A percentile compares a stretch with the other conserved stretches of the same genome.
Conservation (phyloP, 2,797 vertebrate genomes). For the Phrynocephalus forsythii region DNA sequence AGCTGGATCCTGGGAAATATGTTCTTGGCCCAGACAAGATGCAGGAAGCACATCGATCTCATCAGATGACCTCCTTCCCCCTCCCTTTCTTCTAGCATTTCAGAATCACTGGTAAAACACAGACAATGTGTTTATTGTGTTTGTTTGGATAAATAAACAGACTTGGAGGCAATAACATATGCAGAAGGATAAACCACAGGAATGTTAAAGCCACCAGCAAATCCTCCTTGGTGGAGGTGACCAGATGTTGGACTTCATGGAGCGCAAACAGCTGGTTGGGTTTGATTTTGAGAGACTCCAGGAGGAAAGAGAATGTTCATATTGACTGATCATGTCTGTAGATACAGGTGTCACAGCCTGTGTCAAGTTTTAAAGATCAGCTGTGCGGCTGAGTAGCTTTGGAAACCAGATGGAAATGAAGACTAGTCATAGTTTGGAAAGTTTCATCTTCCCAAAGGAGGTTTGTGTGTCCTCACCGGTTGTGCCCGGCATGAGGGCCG, state of each 20-base stretch:
- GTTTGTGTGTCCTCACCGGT: not conserved
- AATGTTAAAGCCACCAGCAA: not conserved
- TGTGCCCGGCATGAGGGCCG: not conserved
- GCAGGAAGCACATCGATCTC: not conserved
- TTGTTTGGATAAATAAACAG: constrained; percentile 32
- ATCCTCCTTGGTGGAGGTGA: not conserved
- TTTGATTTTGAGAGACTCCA: constrained; percentile 9
- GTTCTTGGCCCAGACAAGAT: not conserved
- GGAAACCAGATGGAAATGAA: constrained; percentile 6
- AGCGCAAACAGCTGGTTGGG: constrained; percentile 7
- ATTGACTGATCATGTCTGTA: not conserved
- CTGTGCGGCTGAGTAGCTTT: not conserved
- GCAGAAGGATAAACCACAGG: constrained; percentile 10
- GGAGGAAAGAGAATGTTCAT: not conserved
- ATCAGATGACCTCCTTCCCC: not conserved
- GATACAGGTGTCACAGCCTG: not conserved
- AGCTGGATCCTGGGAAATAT: constrained; percentile 6
- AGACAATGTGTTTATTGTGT: constrained; percentile 17
- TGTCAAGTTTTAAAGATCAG: not conserved
- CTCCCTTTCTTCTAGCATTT: not conserved
- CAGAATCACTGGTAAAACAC: constrained; percentile 7
- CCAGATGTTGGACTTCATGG: constrained; percentile 22
- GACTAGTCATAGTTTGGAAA: not conserved
- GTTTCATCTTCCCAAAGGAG: not conserved
- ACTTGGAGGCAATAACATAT: constrained; percentile 3